These are phyloP conservation scores for Macropodus opercularis DNA, from an alignment of 2,797 vertebrate species.

Conservation along the genomic window DNA sequence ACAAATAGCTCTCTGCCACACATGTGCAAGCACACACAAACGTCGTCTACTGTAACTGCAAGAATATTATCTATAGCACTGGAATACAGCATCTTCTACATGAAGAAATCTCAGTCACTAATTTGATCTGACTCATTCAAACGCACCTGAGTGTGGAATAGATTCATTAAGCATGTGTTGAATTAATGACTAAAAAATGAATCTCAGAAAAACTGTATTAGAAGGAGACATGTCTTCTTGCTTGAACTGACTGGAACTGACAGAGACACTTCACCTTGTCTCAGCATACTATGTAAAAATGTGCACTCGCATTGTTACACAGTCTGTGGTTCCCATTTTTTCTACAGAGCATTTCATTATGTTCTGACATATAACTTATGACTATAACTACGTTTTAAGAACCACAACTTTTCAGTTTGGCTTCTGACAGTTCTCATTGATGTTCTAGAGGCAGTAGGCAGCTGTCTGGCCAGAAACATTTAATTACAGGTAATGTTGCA, in stretches of 20 bases:
- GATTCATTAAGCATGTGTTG: slow-evolving; percentile 52
- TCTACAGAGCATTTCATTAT: too few species aligned
- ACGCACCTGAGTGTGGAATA: slow-evolving; percentile 50
- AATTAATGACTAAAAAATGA: slow-evolving; percentile 41
- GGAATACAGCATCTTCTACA: slow-evolving; percentile 33
- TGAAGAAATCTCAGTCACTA: slow-evolving; percentile 23
- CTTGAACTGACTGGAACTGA: slow-evolving; percentile 19
- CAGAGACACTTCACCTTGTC: slow-evolving; percentile 4
- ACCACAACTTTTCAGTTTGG: background rate
- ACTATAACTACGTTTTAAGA: too few species aligned
- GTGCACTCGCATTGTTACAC: background rate
- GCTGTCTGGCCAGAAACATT: background rate
- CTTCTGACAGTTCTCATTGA: background rate
- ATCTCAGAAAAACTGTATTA: slow-evolving; percentile 5
- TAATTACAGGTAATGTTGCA: too few species aligned
- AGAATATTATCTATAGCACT: slow-evolving; percentile 49
- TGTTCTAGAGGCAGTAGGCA: background rate
- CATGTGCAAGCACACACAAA: slow-evolving; percentile 1
- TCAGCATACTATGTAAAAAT: background rate
- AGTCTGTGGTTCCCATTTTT: background rate
- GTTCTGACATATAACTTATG: background rate
- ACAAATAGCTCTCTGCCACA: slow-evolving; percentile 26
- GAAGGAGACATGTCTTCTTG: slow-evolving; percentile 18
- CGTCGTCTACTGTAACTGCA: slow-evolving; percentile 36
- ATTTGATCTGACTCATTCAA: slow-evolving; percentile 36